Base-by-base conservation (phyloP, 2,888 invertebrate genomes). In the Brassicogethes aeneus region DNA sequence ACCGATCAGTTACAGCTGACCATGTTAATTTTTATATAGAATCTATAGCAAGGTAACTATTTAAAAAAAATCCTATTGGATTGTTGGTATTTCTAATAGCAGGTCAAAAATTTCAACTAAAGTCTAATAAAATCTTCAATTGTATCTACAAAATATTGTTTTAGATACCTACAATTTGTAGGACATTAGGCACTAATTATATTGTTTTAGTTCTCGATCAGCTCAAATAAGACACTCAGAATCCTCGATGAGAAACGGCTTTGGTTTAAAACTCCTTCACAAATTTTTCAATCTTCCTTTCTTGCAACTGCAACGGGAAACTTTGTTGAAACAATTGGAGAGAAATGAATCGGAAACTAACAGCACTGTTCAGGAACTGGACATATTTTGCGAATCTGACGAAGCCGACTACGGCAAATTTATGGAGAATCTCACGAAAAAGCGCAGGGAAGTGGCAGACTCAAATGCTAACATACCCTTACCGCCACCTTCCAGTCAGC, bases 221-320 rank as follows among this genome's bases (percentile, higher is more conserved):
- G 79, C 79, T 0, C 79, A 85, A 61, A 77, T 93, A 14, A 76
- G 91, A 17, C 93, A 91, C 63, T 85, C 90, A 0, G 93, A 94
- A 66, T 81, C 90, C 0, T 94, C 93, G 2, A 94, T 95, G 94
- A 76, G 91, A 57, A 95, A 94, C 70, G 93, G 93, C 1, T 95
- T 94, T 68, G 96, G 96, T 2, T 70, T 96, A 40, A 85, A 91
- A 60, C 76, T 91, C 46, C 73, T 96, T 38, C 92, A 96, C 71
- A 91, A 91, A 69, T 96, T 95, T 70, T 85, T 96, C 62, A 94
- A 92, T 68, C 75, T 96, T 42, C 95, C 96, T 39, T 96, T 95
- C 65, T 73, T 96, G 38, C 83, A 88, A 60, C 72, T 96, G 17
- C 95, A 95, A 73, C 77, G 82, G 54, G 86, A 86, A 53, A 88